Conservation (phyloP, 2,113 vertebrate genomes). For the Blennius ocellaris region DNA sequence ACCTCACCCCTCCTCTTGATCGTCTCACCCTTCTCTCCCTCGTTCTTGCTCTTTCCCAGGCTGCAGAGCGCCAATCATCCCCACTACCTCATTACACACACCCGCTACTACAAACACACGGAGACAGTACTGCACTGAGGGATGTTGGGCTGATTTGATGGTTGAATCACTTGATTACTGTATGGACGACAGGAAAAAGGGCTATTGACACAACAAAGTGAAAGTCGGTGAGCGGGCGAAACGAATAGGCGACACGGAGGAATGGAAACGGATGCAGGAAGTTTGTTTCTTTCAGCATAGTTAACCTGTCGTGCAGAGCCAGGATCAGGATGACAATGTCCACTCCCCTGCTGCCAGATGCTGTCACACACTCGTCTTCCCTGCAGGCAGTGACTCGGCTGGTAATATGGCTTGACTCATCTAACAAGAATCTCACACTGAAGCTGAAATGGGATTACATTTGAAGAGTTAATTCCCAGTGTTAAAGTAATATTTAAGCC, state of each 20-base stretch:
- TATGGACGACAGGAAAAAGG: slow-evolving; percentile 38
- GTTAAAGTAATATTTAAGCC: slow-evolving; percentile 13
- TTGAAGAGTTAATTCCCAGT: slow-evolving; percentile 53
- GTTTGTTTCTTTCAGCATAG: slow-evolving; percentile 58
- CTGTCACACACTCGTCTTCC: slow-evolving; percentile 56
- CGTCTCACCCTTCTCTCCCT: slow-evolving; percentile 41
- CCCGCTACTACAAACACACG: neutral
- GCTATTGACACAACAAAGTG: slow-evolving; percentile 43
- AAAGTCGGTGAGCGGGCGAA: neutral
- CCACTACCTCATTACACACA: slow-evolving; percentile 9
- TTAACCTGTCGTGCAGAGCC: slow-evolving; percentile 60
- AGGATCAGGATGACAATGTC: slow-evolving; percentile 65
- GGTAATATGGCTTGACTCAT: slow-evolving; percentile 65
- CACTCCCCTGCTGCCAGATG: slow-evolving; percentile 61
- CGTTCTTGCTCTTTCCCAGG: slow-evolving; percentile 16
- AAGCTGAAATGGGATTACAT: slow-evolving; percentile 51
- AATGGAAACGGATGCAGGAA: slow-evolving; percentile 63
- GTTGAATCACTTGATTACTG: slow-evolving; percentile 68
- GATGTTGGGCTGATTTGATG: slow-evolving; percentile 50
- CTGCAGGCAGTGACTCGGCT: slow-evolving; percentile 52
- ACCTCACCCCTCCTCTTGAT: slow-evolving; percentile 4
- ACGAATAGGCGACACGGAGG: neutral
- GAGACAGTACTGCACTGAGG: neutral
- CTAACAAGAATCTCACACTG: slow-evolving; percentile 59
- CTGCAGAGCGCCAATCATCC: slow-evolving; percentile 36